Evolutionary conservation across 2,113 vertebrate genomes (phyloP), one percentile per base, ranked within the genome.

Genomic region (Lagopus leucura): DNA sequence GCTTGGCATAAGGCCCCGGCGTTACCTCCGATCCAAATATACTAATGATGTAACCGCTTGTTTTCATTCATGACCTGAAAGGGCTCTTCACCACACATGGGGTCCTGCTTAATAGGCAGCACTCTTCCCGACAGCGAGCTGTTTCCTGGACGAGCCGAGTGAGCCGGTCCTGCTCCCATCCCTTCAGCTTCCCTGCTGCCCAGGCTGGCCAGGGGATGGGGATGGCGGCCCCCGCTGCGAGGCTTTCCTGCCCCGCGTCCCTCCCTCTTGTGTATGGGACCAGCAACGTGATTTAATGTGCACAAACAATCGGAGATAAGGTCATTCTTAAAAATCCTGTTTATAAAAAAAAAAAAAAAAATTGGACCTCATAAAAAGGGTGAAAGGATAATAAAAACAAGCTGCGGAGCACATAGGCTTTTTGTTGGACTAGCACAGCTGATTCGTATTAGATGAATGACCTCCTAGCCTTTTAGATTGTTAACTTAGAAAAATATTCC

Each of bases 401-500:
- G 97, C 97, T 98, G 98, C 89, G 21, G 95, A 97, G 96, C 96
- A 98, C 97, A 98, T 93, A 98, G 97, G 94, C 97, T 96, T 98
- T 98, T 98, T 98, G 97, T 98, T 98, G 96, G 97, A 94, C 93
- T 88, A 82, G 95, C 86, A 91, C 98, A 98, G 98, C 98, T 98
- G 98, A 98, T 97, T 97, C 94, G 69, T 97, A 97, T 98, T 98
- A 98, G 94, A 96, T 91, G 97, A 97, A 97, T 98, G 98, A 98
- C 98, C 97, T 98, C 96, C 97, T 98, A 97, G 97, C 97, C 97
- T 97, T 96, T 97, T 94, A 98, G 98, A 98, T 97, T 97, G 97
- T 98, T 98, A 98, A 98, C 97, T 98, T 97, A 97, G 97, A 97
- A 98, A 98, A 98, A 98, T 98, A 98, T 97, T 98, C 97, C 96